Percentiles rank a stretch among this genome's conserved stretches.
Conservation (phyloP, 2,113 vertebrate species). For the Tichodroma muraria region DNA sequence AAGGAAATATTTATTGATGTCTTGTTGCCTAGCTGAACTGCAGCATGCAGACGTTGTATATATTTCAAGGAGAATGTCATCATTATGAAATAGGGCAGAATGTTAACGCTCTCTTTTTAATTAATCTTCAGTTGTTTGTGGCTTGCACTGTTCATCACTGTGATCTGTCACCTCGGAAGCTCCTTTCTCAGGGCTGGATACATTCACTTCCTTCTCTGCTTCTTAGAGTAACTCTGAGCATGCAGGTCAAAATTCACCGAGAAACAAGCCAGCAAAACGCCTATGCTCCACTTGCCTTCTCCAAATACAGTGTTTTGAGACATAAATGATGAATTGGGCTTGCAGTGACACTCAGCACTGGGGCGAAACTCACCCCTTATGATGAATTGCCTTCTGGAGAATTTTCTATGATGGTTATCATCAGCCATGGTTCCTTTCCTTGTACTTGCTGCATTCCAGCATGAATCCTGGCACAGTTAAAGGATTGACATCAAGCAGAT, state of each 20-base stretch:
- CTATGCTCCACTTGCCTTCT: not conserved
- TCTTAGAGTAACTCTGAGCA: not conserved
- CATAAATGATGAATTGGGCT: not conserved
- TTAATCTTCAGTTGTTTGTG: not conserved
- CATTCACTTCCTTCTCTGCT: not conserved
- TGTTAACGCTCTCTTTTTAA: not conserved
- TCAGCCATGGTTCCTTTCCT: not conserved
- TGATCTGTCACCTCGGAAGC: not conserved
- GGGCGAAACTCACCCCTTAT: not conserved
- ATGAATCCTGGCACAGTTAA: not conserved
- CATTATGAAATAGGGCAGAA: not conserved
- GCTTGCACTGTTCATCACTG: not conserved
- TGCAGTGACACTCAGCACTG: not conserved
- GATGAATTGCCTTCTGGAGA: not conserved
- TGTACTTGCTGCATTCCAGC: not conserved
- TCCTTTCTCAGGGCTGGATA: not conserved
- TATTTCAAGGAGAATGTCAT: conserved; percentile 6
- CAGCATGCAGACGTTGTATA: not conserved
- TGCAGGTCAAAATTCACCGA: not conserved
- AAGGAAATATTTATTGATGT: not conserved
- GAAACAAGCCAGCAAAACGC: not conserved
- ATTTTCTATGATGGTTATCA: not conserved
- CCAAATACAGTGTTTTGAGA: not conserved
- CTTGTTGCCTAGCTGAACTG: not conserved
- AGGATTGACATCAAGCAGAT: not conserved